These are phyloP conservation scores for Pachliopta kotzebuea DNA, from an alignment of 2,888 invertebrate genomes.

Conservation along the genomic window DNA sequence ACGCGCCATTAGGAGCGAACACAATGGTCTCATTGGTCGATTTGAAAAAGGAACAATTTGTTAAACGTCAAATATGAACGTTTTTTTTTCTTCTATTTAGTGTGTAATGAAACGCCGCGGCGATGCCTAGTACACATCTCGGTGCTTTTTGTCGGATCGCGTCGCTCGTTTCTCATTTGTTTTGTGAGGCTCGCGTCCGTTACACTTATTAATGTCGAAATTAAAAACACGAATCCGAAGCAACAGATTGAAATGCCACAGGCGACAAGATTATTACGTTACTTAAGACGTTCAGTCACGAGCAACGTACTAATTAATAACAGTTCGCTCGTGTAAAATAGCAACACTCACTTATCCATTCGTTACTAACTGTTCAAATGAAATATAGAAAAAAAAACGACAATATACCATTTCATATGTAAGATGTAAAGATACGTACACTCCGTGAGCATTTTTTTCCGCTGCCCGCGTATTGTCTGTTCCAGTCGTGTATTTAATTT, in stretches of 20 bases:
- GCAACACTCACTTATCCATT: constrained; percentile 35
- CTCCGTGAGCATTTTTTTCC: constrained; percentile 46
- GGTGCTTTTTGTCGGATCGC: constrained; percentile 66
- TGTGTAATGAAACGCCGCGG: constrained; percentile 74
- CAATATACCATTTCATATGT: constrained; percentile 39
- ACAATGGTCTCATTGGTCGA: constrained; percentile 80
- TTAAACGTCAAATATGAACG: constrained; percentile 80
- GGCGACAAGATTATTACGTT: constrained; percentile 70
- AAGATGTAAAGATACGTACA: constrained; percentile 48
- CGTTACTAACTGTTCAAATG: constrained; percentile 31
- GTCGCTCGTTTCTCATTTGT: constrained; percentile 71
- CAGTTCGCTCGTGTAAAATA: constrained; percentile 51
- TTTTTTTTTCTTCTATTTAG: constrained; percentile 58
- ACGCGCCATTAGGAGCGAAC: constrained; percentile 78
- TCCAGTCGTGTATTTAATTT: constrained; percentile 64
- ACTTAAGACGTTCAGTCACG: constrained; percentile 51
- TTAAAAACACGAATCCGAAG: constrained; percentile 65
- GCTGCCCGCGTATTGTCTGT: constrained; percentile 57
- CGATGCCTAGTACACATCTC: constrained; percentile 72
- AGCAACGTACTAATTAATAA: constrained; percentile 61
- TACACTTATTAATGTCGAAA: constrained; percentile 68
- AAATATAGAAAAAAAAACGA: constrained; percentile 35
- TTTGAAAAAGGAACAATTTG: constrained; percentile 81
- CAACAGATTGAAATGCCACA: constrained; percentile 57
- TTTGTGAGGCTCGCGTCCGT: constrained; percentile 59